Evolutionary conservation across 2,113 vertebrate species (phyloP).

Genomic region (Zapus hudsonius): DNA sequence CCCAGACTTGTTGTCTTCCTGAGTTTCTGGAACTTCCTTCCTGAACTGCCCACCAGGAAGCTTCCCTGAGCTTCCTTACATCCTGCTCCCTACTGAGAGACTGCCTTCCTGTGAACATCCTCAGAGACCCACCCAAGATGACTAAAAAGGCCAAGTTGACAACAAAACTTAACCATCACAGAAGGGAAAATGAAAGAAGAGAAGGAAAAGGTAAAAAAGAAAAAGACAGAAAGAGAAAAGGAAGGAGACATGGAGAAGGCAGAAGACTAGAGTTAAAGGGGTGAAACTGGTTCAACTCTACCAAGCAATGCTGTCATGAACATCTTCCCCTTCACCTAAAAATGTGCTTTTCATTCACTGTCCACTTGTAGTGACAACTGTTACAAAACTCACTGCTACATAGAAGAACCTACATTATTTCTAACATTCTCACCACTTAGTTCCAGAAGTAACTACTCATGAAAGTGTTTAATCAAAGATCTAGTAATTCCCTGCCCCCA

Average conservation of each 20-base stretch:
- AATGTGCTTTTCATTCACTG: too few relatives aligned
- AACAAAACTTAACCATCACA: too few relatives aligned
- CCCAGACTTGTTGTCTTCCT: too few relatives aligned
- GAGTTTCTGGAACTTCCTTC: too few relatives aligned
- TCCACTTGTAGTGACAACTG: accelerated
- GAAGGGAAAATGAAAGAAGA: background rate
- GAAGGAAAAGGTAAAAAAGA: too few relatives aligned
- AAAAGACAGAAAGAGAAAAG: background rate
- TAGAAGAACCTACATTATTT: background rate
- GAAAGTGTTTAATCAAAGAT: background rate
- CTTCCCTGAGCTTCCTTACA: too few relatives aligned
- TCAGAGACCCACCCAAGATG: too few relatives aligned
- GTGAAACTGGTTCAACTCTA: background rate
- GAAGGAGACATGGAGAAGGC: background rate
- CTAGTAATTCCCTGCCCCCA: background rate
- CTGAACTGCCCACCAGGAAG: too few relatives aligned
- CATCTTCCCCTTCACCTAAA: background rate
- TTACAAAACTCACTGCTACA: background rate
- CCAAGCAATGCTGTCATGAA: background rate
- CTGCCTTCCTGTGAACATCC: too few relatives aligned
- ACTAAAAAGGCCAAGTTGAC: too few relatives aligned
- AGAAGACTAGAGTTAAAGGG: background rate
- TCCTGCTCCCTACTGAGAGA: too few relatives aligned
- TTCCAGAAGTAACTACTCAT: background rate
- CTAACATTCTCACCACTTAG: background rate